Evolutionary conservation across 1,140 invertebrate species (phyloP), one percentile per base, ranked within the genome.

Genomic region (Trachymyrmex septentrionalis): DNA sequence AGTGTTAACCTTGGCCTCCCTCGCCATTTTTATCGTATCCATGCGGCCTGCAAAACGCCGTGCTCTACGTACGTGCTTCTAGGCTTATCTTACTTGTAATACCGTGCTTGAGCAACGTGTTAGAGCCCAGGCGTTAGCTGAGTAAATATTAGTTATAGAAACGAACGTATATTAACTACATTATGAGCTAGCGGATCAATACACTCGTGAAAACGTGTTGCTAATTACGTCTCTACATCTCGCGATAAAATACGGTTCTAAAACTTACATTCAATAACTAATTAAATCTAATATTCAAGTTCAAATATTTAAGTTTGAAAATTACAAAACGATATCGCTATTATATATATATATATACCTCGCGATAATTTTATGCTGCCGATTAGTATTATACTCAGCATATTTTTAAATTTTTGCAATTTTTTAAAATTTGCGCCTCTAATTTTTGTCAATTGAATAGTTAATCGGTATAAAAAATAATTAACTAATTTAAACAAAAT

Each of bases 101-200:
- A 71, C 61, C 50, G 5, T 78, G 82, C 82, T 85, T 85, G 73
- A 66, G 38, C 48, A 66, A 50, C 21, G 73, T 38, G 63, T 85
- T 85, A 85, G 82, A 78, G 50, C 16, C 48, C 30, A 34, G 5
- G 21, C 82, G 82, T 67, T 85, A 85, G 82, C 61, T 55, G 59
- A 44, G 73, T 63, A 85, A 85, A 85, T 85, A 85, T 85, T 85
- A 85, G 82, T 85, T 59, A 57, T 85, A 67, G 82, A 66, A 85
- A 77, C 82, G 27, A 38, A 55, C 48, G 30, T 69, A 55, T 81
- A 81, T 85, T 67, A 85, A 78, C 73, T 78, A 19, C 82, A 77
- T 78, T 67, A 64, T 55, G 66, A 27, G n/a, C 53, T 24, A 64
- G 21, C 63, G 48, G 24, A 59, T 57, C 48, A 53, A 59, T 85